These are phyloP conservation scores for Colletes latitarsis DNA, from an alignment of 1,140 invertebrate species.

Conservation along the genomic window DNA sequence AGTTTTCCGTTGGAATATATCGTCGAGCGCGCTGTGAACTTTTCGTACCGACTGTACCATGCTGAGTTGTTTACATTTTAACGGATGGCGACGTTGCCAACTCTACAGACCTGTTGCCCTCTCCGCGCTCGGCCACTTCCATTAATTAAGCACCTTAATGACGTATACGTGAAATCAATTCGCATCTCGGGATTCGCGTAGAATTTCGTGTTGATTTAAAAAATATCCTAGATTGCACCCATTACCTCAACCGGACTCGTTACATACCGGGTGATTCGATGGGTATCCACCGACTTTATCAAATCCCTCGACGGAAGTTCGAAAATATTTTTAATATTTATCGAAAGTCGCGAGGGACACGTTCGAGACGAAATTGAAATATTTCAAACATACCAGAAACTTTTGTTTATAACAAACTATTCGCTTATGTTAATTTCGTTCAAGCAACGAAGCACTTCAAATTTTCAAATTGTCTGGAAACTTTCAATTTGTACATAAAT, in stretches of 20 bases:
- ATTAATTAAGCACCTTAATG: slow-evolving; percentile 75
- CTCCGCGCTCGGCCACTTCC: slow-evolving; percentile 60
- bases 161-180: slow-evolving; percentile 60
- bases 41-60: slow-evolving; percentile 71
- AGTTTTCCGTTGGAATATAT: slow-evolving; percentile 46
- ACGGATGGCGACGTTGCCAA: slow-evolving; percentile 77
- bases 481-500: no score
- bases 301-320: no score
- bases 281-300: neutral
- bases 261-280: neutral
- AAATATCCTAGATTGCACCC: neutral
- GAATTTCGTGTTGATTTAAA: slow-evolving; percentile 25
- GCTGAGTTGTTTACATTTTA: slow-evolving; percentile 80
- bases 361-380: no score
- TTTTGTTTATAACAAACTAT: no score
- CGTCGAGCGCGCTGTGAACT: slow-evolving; percentile 44
- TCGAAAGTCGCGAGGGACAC: no score
- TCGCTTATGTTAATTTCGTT: no score
- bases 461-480: no score
- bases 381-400: no score
- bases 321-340: no score
- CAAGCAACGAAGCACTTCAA: no score
- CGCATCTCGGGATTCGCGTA: slow-evolving; percentile 33
- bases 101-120: slow-evolving; percentile 76
- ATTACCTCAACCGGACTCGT: neutral